A percentile compares a stretch with the other conserved stretches of the same genome.
phyloP scores from a whole-genome alignment of 1,140 invertebrate species.

The Drosophila willistoni region DNA sequence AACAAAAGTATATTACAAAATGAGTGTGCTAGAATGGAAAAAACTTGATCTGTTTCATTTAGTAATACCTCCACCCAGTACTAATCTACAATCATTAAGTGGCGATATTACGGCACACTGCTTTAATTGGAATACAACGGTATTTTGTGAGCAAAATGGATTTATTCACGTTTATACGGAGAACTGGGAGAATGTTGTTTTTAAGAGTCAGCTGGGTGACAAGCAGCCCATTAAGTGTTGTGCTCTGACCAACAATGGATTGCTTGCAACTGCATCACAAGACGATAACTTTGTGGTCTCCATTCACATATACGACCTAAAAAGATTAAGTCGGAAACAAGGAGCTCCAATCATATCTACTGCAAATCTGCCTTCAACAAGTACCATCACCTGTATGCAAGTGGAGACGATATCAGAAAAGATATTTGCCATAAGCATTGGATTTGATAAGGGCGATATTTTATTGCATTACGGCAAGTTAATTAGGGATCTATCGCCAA shows the following conservation, averaged over 20 bases:
- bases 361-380: slow-evolving; percentile 20
- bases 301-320: slow-evolving; percentile 54
- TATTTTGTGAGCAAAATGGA: slow-evolving; percentile 54
- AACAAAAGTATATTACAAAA: slow-evolving; percentile 26
- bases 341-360: slow-evolving; percentile 33
- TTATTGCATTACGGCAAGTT: slow-evolving; percentile 52
- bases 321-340: slow-evolving; percentile 43
- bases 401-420: slow-evolving; percentile 35
- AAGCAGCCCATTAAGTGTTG: slow-evolving; percentile 35
- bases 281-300: slow-evolving; percentile 16
- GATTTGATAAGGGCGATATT: slow-evolving; percentile 58
- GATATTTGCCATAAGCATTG: slow-evolving; percentile 43
- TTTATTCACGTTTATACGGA: slow-evolving; percentile 40
- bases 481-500: slow-evolving; percentile 28
- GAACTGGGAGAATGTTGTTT: slow-evolving; percentile 41
- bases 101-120: slow-evolving; percentile 51
- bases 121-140: slow-evolving; percentile 30
- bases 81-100: slow-evolving; percentile 18
- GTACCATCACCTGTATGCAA: slow-evolving; percentile 34
- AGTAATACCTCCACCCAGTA: neutral
- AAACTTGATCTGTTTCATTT: slow-evolving; percentile 52
- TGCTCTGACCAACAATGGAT: slow-evolving; percentile 46
- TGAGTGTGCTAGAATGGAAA: slow-evolving; percentile 65
- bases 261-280: slow-evolving; percentile 40
- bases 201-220: slow-evolving; percentile 28